A percentile compares a stretch with the other conserved stretches of the same genome.
Conservation (phyloP, 2,888 invertebrate genomes). For the Nasonovia ribisnigri region DNA sequence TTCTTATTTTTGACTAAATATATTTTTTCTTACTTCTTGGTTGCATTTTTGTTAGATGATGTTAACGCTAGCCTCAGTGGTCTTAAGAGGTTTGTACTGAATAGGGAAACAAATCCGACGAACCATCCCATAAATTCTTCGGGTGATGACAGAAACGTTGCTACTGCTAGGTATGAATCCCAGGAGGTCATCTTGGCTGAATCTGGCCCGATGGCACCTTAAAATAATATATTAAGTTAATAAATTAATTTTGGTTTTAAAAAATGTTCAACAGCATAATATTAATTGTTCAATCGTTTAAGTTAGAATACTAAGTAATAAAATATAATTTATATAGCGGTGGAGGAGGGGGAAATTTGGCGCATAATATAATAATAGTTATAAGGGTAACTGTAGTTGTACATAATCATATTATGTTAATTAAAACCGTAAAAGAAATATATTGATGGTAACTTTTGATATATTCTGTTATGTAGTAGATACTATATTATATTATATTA, state of each 20-base stretch:
- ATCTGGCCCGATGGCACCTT: conserved; percentile 61
- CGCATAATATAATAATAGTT: not conserved
- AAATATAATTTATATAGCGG: not conserved
- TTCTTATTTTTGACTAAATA: not conserved
- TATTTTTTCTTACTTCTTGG: conserved; percentile 45
- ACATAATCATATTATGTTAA: not conserved
- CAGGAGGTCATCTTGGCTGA: conserved; percentile 64
- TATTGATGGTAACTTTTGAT: not conserved
- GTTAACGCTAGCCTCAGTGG: conserved; percentile 57
- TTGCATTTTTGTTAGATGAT: conserved; percentile 56
- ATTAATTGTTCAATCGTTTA: not conserved
- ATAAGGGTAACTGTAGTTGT: not conserved
- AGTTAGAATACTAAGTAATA: not conserved
- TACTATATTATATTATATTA: no score
- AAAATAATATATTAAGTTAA: not conserved
- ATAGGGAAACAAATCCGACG: conserved; percentile 61
- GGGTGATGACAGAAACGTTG: conserved; percentile 59
- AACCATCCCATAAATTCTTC: conserved; percentile 65
- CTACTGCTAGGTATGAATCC: conserved; percentile 62
- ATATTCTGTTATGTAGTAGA: not conserved
- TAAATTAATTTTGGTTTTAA: not conserved
- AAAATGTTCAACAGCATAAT: not conserved
- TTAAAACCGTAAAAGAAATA: not conserved
- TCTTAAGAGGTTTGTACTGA: conserved; percentile 54
- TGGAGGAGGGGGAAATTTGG: not conserved